A percentile compares a stretch with the other conserved stretches of the same genome.
Conservation (phyloP, 1,140 invertebrate species). For the Apis dorsata region DNA sequence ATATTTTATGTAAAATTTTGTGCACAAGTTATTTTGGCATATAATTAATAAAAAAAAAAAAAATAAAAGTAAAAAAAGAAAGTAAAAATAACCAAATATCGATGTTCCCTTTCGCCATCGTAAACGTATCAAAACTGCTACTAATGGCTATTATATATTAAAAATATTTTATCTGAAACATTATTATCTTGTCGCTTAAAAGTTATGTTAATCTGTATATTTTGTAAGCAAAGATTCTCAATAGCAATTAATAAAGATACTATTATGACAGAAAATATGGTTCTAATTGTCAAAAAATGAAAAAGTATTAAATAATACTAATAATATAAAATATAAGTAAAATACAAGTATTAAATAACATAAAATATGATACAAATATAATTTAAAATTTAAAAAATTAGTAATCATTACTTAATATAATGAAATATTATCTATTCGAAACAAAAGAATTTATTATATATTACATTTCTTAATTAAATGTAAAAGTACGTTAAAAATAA, state of each 20-base stretch:
- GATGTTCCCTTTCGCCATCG: conserved; percentile 59
- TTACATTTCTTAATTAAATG: conserved; percentile 11
- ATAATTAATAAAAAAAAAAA: not conserved
- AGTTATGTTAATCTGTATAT: conserved; percentile 74
- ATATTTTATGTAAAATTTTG: not conserved
- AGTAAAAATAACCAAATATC: conserved; percentile 29
- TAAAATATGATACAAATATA: too few species aligned
- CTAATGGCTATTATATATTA: conserved; percentile 48
- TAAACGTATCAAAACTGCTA: conserved; percentile 50
- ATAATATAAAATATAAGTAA: not conserved
- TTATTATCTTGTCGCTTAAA: conserved; percentile 70
- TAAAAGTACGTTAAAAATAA: conserved; percentile 4
- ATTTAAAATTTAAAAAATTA: not conserved
- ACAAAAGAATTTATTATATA: conserved; percentile 17
- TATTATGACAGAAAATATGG: conserved; percentile 51
- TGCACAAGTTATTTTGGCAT: not conserved
- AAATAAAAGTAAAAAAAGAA: not conserved
- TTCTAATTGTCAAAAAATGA: conserved; percentile 13
- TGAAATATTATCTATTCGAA: conserved; percentile 11
- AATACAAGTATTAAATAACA: not conserved
- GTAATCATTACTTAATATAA: not conserved
- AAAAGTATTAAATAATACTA: not conserved
- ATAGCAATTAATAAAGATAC: conserved; percentile 72
- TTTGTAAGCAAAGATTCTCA: conserved; percentile 74
- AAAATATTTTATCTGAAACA: conserved; percentile 58